Conservation (phyloP, 2,797 vertebrate genomes). For the Hypotaenidia philippensis region DNA sequence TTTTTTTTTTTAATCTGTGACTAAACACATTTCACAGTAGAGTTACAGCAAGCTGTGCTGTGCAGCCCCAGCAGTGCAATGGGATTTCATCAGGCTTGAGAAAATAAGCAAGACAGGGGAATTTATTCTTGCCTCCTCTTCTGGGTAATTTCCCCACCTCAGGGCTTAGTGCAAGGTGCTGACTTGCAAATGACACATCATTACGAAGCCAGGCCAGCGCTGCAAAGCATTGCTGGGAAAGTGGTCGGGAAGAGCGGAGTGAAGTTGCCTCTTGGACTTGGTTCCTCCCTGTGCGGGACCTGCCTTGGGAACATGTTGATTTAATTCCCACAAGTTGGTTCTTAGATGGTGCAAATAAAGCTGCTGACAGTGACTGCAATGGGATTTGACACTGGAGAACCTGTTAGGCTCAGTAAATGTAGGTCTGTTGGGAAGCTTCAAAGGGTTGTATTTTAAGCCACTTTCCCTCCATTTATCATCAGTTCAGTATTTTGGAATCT, state of each 20-base stretch:
- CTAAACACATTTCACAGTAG: conserved; percentile 43
- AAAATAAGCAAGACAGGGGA: conserved; percentile 49
- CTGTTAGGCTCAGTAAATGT: conserved; percentile 51
- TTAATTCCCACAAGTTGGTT: conserved; percentile 65
- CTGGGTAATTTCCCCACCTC: conserved; percentile 67
- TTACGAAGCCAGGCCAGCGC: conserved; percentile 53
- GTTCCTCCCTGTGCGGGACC: conserved; percentile 34
- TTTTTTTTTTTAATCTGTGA: conserved; percentile 41
- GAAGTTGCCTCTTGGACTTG: conserved; percentile 47
- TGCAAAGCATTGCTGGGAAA: conserved; percentile 63
- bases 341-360: conserved; percentile 48
- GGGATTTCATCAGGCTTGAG: conserved; percentile 62
- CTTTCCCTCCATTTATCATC: conserved; percentile 22
- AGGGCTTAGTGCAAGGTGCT: conserved; percentile 60
- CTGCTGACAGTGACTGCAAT: conserved; percentile 66
- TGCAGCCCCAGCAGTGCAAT: background rate
- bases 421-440: conserved; percentile 63
- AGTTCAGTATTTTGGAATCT: conserved; percentile 34
- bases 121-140: conserved; percentile 47
- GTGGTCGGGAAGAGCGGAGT: background rate
- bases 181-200: conserved; percentile 72
- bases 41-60: conserved; percentile 8
- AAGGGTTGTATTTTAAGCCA: conserved; percentile 51
- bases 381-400: conserved; percentile 58
- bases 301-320: conserved; percentile 35